phyloP scores from a whole-genome alignment of 1,140 invertebrate genomes.

The Charaxes varanes region DNA sequence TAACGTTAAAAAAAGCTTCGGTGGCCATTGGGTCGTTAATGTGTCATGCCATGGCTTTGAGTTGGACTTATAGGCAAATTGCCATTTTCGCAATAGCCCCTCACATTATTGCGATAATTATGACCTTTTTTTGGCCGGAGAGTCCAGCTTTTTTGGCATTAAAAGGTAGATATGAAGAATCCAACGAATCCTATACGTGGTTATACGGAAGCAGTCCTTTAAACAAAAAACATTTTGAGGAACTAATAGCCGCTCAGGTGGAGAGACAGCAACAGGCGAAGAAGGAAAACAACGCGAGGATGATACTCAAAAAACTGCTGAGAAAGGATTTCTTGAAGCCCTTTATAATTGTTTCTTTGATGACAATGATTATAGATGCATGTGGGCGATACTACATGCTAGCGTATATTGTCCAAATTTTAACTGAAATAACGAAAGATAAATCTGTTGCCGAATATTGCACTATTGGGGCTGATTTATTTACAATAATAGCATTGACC shows the following conservation, averaged over 20 bases:
- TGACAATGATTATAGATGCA: slow-evolving; percentile 29
- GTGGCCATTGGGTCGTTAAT: slow-evolving; percentile 24
- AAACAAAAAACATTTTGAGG: slow-evolving; percentile 19
- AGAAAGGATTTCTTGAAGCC: slow-evolving; percentile 32
- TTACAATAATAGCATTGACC: slow-evolving; percentile 24
- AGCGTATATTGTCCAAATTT: slow-evolving; percentile 33
- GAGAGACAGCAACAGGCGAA: slow-evolving; percentile 9
- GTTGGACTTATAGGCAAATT: slow-evolving; percentile 32
- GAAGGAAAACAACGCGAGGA: slow-evolving; percentile 4
- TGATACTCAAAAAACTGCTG: slow-evolving; percentile 8
- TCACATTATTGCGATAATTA: slow-evolving; percentile 17
- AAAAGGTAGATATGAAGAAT: slow-evolving; percentile 27
- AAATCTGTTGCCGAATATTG: slow-evolving; percentile 28
- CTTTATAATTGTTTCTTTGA: slow-evolving; percentile 23
- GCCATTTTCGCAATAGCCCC: slow-evolving; percentile 17
- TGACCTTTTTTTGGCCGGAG: slow-evolving; percentile 30
- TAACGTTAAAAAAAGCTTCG: slow-evolving; percentile 25
- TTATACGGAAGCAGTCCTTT: slow-evolving; percentile 19
- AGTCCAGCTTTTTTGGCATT: slow-evolving; percentile 34
- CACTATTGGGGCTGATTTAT: slow-evolving; percentile 27
- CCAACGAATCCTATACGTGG: slow-evolving; percentile 16
- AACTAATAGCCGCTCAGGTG: slow-evolving; percentile 22
- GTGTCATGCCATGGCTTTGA: slow-evolving; percentile 24
- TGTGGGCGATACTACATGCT: slow-evolving; percentile 32
- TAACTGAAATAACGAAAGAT: slow-evolving; percentile 27